Conservation (phyloP, 2,797 vertebrate species). For the Microhierax caerulescens region DNA sequence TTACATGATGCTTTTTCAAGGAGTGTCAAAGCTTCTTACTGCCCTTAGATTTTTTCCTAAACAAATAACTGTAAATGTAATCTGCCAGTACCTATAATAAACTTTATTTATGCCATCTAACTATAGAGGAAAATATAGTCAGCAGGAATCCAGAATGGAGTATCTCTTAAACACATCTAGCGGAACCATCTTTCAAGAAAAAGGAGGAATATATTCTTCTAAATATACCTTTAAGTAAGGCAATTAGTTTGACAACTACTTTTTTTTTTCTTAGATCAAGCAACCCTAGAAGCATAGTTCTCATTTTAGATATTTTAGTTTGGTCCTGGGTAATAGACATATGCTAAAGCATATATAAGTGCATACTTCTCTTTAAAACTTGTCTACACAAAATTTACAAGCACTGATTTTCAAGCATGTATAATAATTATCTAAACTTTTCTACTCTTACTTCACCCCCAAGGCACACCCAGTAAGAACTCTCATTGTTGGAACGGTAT, state of each 20-base stretch:
- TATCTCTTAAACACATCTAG: background rate
- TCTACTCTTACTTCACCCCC: background rate
- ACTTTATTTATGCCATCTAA: background rate
- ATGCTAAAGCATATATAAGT: conserved; percentile 37
- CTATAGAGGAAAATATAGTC: background rate
- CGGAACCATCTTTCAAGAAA: background rate
- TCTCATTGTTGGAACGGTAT: conserved; percentile 25
- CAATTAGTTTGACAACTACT: background rate
- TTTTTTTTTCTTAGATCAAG: background rate
- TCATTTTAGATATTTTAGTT: background rate
- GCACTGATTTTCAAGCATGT: conserved; percentile 4
- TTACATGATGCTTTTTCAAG: background rate
- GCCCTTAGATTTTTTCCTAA: background rate
- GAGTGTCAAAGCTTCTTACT: background rate
- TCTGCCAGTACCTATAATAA: background rate
- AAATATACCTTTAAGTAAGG: background rate
- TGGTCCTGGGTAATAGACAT: background rate
- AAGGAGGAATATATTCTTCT: background rate
- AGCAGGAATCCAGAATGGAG: background rate
- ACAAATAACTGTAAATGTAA: background rate
- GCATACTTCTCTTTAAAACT: conserved; percentile 40
- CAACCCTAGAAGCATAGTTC: background rate
- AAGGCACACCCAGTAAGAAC: conserved; percentile 14
- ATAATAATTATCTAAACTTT: conserved; percentile 22
- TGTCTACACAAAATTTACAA: conserved; percentile 33